Evolutionary conservation across 2,888 invertebrate species (phyloP).

Genomic region (Allolobophora icterica): DNA sequence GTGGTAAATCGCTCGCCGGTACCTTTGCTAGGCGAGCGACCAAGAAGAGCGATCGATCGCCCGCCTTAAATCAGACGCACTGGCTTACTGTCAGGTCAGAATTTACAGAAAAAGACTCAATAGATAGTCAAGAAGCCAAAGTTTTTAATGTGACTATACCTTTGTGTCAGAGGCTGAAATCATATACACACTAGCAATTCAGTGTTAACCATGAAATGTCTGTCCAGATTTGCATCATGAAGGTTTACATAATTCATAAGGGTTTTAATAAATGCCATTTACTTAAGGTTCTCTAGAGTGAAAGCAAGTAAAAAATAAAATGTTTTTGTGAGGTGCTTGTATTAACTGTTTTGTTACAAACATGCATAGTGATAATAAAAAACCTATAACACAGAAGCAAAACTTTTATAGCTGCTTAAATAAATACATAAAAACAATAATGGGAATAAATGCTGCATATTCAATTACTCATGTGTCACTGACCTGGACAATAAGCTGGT

Average conservation of each 20-base stretch:
- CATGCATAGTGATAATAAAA: no score
- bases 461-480: conserved; percentile 31
- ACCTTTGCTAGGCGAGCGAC: no score
- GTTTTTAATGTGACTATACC: not conserved
- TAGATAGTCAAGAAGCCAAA: not conserved
- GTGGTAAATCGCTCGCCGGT: no score
- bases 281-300: not conserved
- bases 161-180: not conserved
- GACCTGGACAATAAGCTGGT: conserved; percentile 60
- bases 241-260: not conserved
- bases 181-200: not conserved
- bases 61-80: no score
- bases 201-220: not conserved
- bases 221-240: not conserved
- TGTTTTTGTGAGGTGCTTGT: no score
- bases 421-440: no score
- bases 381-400: no score
- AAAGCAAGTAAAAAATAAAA: not conserved
- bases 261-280: not conserved
- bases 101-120: not conserved
- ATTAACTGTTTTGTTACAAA: no score
- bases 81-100: not conserved
- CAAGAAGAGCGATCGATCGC: no score
- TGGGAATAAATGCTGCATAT: not conserved
- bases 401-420: no score